Base-by-base conservation (phyloP, 2,113 vertebrate genomes). In the Chauna torquata region DNA sequence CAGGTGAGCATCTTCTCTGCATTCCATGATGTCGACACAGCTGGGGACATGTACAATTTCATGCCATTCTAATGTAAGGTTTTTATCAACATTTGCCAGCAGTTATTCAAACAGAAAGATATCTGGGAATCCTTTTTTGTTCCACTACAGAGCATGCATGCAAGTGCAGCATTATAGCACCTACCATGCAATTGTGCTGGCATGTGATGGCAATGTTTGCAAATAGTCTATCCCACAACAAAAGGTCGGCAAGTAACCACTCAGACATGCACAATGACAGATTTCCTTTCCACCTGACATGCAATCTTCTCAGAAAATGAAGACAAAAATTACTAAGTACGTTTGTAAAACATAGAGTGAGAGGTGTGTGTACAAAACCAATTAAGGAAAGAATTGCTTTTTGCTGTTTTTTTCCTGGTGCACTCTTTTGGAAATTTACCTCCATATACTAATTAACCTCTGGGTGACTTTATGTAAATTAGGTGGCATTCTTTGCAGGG, bases 391-490 rank as follows among this genome's bases (percentile, higher is more conserved):
- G 65, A 96, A 98, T 96, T 97, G 57, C n/a, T 96, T 98, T 97
- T 94, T 96, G 84, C 94, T 82, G 72, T 75, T 92, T 96, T 92
- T 94, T 59, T 96, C 62, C 71, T 94, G 58, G 90, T 92, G 74
- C 40, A 58, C 52, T 89, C 82, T 94, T 95, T 94, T 92, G 78
- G 92, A 98, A 97, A 97, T 97, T 96, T 97, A 96, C 95, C 66
- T 96, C 85, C 86, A 95, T 91, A 92, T 93, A 82, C 76, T 87
- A 97, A 97, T 97, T 98, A 97, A 97, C 80, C 70, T 97, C 79
- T 96, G 62, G 52, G 94, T 97, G 96, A 94, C 84, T 91, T 91
- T 87, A 97, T 95, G 81, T 94, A 98, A 98, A 97, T 92, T 83
- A 89, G 50, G 94, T 80, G 28, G 28, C 89, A 58, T 97, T 79